Base-by-base conservation (phyloP, 2,113 vertebrate genomes). In the Syngnathoides biaculeatus region DNA sequence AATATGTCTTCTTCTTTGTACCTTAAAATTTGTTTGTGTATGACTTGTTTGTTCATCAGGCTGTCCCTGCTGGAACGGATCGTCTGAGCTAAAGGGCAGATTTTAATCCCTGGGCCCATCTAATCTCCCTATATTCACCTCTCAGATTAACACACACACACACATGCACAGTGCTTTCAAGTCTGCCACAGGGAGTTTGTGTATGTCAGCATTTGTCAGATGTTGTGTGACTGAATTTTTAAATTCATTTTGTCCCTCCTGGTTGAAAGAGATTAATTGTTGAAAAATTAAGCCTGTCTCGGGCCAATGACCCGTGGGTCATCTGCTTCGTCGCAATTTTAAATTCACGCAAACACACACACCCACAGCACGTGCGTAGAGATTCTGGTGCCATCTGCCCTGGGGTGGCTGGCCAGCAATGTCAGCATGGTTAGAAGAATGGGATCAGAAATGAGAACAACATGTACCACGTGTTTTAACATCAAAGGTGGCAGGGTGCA, bases 101-200 rank as follows among this genome's bases (percentile, higher is more conserved):
- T 86, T 87, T 82, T 90, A 90, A 90, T 90, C 87, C 84, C 83
- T 35, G 53, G 76, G 63, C 77, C 72, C 73, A 89, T 88, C 84
- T 89, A 90, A 90, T 90, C 89, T 88, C 83, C 81, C 87, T 86
- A 87, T 85, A 90, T 85, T 88, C 89, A 90, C 87, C 88, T 86
- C 86, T 86, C 84, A 89, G 88, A 89, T 90, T 90, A 89, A 85
- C 81, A 83, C 45, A 77, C 72, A 57, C 52, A 64, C 27, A 40
- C 22, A 53, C 40, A 40, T 19, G 64, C 22, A 53, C 2, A 58
- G 53, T 8, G 8, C 63, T 67, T 65, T 83, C 72, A 74, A 71
- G 80, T 39, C 70, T 68, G 80, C 74, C 61, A 71, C 58, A 62
- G 26, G 69, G 47, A 71, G 24, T 62, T n/a, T 58, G 39, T 45